These are phyloP conservation scores for Trachymyrmex septentrionalis DNA, from an alignment of 1,140 invertebrate genomes.

Conservation along the genomic window DNA sequence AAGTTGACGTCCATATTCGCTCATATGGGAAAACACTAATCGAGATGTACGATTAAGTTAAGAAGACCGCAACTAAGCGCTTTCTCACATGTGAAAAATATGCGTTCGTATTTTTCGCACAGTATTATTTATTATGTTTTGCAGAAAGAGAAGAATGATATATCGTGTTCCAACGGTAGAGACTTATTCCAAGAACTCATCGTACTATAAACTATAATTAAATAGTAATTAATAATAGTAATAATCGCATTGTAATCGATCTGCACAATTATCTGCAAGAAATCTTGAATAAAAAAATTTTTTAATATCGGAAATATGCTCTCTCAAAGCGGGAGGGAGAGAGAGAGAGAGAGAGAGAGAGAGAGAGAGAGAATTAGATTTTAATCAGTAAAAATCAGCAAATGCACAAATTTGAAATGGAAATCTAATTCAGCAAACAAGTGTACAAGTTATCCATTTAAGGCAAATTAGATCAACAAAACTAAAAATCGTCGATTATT, in stretches of 20 bases:
- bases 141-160: background rate
- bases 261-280: background rate
- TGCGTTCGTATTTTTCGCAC: background rate
- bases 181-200: background rate
- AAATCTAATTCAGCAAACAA: background rate
- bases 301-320: background rate
- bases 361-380: background rate
- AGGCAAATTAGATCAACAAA: background rate
- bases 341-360: no score
- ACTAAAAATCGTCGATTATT: background rate
- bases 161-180: background rate
- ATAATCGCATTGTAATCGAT: background rate
- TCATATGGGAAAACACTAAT: constrained; percentile 30
- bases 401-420: background rate
- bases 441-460: background rate
- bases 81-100: constrained; percentile 29
- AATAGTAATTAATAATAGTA: background rate
- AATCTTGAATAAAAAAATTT: background rate
- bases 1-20: constrained; percentile 29
- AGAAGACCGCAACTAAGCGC: constrained; percentile 1
- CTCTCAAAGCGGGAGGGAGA: no score
- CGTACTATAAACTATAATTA: background rate
- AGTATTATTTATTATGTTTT: background rate
- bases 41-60: constrained; percentile 41
- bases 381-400: background rate